Evolutionary conservation across 1,140 invertebrate species (phyloP).

Genomic region (Ylistrum balloti): DNA sequence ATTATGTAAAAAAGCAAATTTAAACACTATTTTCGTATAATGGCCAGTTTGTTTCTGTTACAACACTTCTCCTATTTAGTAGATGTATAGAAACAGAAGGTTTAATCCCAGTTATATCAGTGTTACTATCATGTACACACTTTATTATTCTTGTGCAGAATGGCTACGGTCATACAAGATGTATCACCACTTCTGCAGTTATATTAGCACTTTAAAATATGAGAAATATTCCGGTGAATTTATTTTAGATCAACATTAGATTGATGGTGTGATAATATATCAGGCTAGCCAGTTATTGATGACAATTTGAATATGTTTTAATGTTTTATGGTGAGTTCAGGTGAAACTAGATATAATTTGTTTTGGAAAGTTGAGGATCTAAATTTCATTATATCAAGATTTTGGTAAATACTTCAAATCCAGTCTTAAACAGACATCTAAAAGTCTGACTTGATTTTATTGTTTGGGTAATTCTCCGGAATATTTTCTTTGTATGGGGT

Average conservation of each 20-base stretch:
- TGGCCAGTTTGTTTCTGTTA: conserved; percentile 14
- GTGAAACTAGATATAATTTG: neutral
- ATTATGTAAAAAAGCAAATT: neutral
- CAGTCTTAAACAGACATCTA: neutral
- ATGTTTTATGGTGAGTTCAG: neutral
- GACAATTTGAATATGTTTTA: neutral
- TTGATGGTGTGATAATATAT: neutral
- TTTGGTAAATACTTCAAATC: too few relatives aligned
- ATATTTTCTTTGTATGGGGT: neutral
- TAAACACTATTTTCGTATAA: neutral
- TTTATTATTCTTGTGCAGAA: conserved; percentile 12
- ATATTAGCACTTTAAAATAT: neutral
- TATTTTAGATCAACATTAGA: neutral
- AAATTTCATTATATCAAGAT: too few relatives aligned
- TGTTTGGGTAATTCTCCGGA: neutral
- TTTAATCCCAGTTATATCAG: neutral
- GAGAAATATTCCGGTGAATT: conserved; percentile 27
- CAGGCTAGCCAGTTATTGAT: neutral
- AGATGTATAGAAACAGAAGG: neutral
- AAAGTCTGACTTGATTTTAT: neutral
- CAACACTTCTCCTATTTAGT: neutral
- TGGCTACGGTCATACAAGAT: neutral
- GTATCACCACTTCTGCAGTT: neutral
- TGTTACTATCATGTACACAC: neutral
- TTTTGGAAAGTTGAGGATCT: neutral